Conservation (phyloP, 2,888 invertebrate species). For the Cataglyphis livida region DNA sequence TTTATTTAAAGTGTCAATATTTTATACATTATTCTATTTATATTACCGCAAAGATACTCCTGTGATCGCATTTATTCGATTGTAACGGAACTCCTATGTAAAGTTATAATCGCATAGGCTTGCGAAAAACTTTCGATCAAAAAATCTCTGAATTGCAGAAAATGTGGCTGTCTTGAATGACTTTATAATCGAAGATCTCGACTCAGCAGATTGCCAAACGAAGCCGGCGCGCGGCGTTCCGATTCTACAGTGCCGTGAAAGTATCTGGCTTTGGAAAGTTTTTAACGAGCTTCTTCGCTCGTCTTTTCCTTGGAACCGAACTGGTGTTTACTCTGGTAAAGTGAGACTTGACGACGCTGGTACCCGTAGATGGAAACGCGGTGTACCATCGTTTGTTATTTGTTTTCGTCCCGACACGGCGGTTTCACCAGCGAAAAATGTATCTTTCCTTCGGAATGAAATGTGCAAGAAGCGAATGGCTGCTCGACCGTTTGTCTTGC, state of each 20-base stretch:
- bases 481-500: slow-evolving; percentile 52
- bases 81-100: not conserved
- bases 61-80: not conserved
- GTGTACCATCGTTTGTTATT: slow-evolving; percentile 66
- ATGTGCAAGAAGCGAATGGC: slow-evolving; percentile 53
- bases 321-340: slow-evolving; percentile 70
- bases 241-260: slow-evolving; percentile 37
- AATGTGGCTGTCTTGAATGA: slow-evolving; percentile 12
- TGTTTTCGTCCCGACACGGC: slow-evolving; percentile 61
- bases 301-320: slow-evolving; percentile 67
- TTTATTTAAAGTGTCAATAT: not conserved
- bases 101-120: slow-evolving; percentile 8
- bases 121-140: not conserved
- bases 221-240: slow-evolving; percentile 51
- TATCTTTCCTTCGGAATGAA: slow-evolving; percentile 57
- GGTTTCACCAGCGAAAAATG: slow-evolving; percentile 62
- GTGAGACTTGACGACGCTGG: slow-evolving; percentile 69
- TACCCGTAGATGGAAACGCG: slow-evolving; percentile 73
- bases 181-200: slow-evolving; percentile 49
- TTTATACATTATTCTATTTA: not conserved
- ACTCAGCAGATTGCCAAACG: slow-evolving; percentile 63
- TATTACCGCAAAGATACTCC: not conserved
- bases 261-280: slow-evolving; percentile 75
- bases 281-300: slow-evolving; percentile 77
- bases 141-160: slow-evolving; percentile 10